phyloP scores from a whole-genome alignment of 2,113 vertebrate species.

The Callaeas wilsoni region DNA sequence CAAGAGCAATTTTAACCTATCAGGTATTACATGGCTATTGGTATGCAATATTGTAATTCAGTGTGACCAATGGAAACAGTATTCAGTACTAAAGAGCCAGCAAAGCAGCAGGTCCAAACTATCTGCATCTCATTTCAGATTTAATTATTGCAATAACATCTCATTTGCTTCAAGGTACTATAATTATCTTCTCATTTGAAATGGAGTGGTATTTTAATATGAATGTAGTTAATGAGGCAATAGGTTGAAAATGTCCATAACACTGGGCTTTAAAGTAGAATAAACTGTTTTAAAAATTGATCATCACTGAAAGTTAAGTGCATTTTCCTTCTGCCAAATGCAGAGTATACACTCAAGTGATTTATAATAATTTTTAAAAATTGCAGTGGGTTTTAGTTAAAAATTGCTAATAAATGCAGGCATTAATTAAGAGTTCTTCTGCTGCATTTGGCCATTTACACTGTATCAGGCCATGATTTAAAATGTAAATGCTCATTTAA shows the following conservation, averaged over 20 bases:
- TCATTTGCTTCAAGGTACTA: conserved; percentile 76
- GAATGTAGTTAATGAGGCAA: conserved; percentile 74
- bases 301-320: conserved; percentile 22
- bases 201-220: conserved; percentile 72
- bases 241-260: conserved; percentile 65
- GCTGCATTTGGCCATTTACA: conserved; percentile 21
- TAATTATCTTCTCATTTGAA: conserved; percentile 74
- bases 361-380: conserved; percentile 46
- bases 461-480: conserved; percentile 11
- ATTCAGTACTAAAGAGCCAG: conserved; percentile 49
- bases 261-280: conserved; percentile 64
- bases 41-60: conserved; percentile 50
- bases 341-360: conserved; percentile 14
- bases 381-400: conserved; percentile 23
- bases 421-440: conserved; percentile 43
- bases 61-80: conserved; percentile 56
- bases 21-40: conserved; percentile 31
- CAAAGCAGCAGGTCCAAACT: conserved; percentile 63
- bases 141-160: conserved; percentile 77
- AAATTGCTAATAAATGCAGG: conserved; percentile 41
- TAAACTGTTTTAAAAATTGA: conserved; percentile 62
- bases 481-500: conserved; percentile 52
- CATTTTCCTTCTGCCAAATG: conserved; percentile 37
- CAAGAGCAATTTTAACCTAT: conserved; percentile 13
- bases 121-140: conserved; percentile 68